Conservation (phyloP, 2,888 invertebrate species). For the Nomada flava region DNA sequence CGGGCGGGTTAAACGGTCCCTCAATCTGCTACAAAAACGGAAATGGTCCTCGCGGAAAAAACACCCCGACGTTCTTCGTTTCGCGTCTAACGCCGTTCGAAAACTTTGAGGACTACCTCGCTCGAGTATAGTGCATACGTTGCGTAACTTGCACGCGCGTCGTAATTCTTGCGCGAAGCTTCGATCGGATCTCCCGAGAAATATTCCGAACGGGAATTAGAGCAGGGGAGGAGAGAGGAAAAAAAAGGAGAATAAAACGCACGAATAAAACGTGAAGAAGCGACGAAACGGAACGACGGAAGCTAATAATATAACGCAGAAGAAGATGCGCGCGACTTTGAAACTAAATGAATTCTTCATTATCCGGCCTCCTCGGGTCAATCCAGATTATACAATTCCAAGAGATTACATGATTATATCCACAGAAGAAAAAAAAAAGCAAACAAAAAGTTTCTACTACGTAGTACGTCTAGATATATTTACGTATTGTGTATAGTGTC, state of each 20-base stretch:
- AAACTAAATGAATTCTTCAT: slow-evolving; percentile 70
- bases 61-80: slow-evolving; percentile 15
- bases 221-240: neutral
- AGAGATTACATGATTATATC: slow-evolving; percentile 69
- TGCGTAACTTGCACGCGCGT: neutral
- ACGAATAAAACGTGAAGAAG: neutral
- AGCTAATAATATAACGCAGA: slow-evolving; percentile 49
- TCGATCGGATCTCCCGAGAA: slow-evolving; percentile 66
- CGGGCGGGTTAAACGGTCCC: slow-evolving; percentile 40
- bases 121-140: neutral
- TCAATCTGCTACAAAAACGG: slow-evolving; percentile 32
- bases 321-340: slow-evolving; percentile 71
- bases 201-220: slow-evolving; percentile 13
- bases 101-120: slow-evolving; percentile 2
- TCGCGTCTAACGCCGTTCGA: slow-evolving; percentile 25
- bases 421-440: slow-evolving; percentile 9
- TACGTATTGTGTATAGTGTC: slow-evolving; percentile 76
- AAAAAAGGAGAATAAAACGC: neutral
- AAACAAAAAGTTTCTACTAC: slow-evolving; percentile 76
- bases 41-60: slow-evolving; percentile 7
- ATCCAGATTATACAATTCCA: slow-evolving; percentile 63
- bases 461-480: slow-evolving; percentile 78
- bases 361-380: slow-evolving; percentile 62
- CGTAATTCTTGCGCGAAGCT: slow-evolving; percentile 55
- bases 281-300: slow-evolving; percentile 7